These are phyloP conservation scores for Pinctada fucata DNA, from an alignment of 2,888 invertebrate species.

Conservation along the genomic window DNA sequence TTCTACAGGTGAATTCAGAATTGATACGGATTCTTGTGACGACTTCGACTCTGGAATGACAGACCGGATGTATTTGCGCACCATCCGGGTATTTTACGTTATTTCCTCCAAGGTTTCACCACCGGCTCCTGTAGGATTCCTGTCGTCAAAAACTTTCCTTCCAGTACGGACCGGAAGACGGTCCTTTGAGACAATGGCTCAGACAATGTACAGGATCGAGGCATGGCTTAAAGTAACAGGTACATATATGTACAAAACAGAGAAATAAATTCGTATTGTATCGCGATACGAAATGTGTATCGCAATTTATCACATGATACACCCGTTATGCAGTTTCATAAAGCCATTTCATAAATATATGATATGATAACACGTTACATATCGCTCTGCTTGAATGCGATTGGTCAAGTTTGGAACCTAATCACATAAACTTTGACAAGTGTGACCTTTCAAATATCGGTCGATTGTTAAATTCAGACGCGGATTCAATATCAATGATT, in stretches of 20 bases:
- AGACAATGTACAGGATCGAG: slow-evolving; percentile 59
- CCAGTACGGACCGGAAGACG: slow-evolving; percentile 46
- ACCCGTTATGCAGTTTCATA: too few species aligned
- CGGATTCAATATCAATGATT: too few species aligned
- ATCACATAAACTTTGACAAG: too few species aligned
- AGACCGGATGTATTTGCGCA: slow-evolving; percentile 33
- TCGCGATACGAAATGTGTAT: too few species aligned
- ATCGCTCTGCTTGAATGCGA: too few species aligned
- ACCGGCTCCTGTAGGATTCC: slow-evolving; percentile 25
- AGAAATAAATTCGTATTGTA: not conserved
- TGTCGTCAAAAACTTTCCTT: slow-evolving; percentile 51
- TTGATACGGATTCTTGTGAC: slow-evolving; percentile 48
- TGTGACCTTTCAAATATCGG: too few species aligned
- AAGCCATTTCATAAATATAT: too few species aligned
- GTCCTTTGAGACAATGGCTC: slow-evolving; percentile 55
- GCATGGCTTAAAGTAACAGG: slow-evolving; percentile 59
- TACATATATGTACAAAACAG: not conserved
- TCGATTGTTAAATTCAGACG: too few species aligned
- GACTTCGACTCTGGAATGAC: slow-evolving; percentile 38
- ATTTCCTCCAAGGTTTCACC: slow-evolving; percentile 32
- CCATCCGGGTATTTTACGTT: slow-evolving; percentile 49
- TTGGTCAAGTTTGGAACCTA: too few species aligned
- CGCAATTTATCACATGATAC: too few species aligned
- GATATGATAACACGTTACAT: too few species aligned
- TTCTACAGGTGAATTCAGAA: slow-evolving; percentile 32